Base-by-base conservation (phyloP, 2,113 vertebrate genomes). In the Cygnus atratus region DNA sequence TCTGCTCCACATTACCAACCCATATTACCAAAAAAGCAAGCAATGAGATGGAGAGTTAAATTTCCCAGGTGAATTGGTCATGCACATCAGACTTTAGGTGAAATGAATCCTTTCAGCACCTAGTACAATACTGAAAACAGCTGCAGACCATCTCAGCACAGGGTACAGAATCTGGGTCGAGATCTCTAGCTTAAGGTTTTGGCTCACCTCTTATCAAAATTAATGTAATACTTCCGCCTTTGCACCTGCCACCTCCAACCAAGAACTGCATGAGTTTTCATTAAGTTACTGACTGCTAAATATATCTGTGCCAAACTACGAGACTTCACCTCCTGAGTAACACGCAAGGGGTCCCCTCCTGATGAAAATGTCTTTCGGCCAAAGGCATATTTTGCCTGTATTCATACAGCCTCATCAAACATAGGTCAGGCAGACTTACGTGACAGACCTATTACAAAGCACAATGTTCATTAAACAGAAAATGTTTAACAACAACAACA, bases 81-180 rank as follows among this genome's bases (percentile, higher is more conserved):
- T 41, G 28, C 2, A 1, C n/a, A 33, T 28, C 0, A 0, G 29
- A 61, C 35, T 39, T 67, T 9, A 13, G 29, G 20, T 13, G 21
- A 78, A 48, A 48, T 20, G 16, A 55, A 67, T 41, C 52, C 4
- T 0, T 44, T 46, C 20, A 35, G 76, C 77, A 52, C 31, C 65
- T 72, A 88, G 33, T 3, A 22, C 52, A 48, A 22, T 48, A 48
- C 46, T 39, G 52, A 63, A 54, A 67, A 66, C 9, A 84, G 25
- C 43, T 61, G 20, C 39, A 11, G 66, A 55, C 10, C n/a, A 17
- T 33, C 31, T 44, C 6, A 37, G 37, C 2, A 0, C 72, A 72
- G 16, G 44, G n/a, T 26, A 54, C 46, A 61, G 44, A 48, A 54
- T 46, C 17, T 73, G 59, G 17, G 39, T 66, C 43, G 35, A 19